Conservation (phyloP, 1,140 invertebrate species). For the Heliconius melpomene region DNA sequence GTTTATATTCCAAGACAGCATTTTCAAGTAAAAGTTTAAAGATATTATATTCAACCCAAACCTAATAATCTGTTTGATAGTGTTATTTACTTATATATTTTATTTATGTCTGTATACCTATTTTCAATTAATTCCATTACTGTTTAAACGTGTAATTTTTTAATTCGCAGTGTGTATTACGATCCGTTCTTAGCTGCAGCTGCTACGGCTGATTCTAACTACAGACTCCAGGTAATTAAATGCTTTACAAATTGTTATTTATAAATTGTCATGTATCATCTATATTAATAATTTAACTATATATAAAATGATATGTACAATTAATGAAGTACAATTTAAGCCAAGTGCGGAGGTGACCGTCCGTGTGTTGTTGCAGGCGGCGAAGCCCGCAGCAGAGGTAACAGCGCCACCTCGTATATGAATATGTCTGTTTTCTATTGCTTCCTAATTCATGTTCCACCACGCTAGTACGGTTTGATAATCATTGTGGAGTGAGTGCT, state of each 20-base stretch:
- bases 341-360: slow-evolving; percentile 54
- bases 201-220: slow-evolving; percentile 91
- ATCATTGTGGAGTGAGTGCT: slow-evolving; percentile 76
- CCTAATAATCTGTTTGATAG: neutral
- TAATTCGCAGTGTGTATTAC: slow-evolving; percentile 92
- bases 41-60: neutral
- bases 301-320: neutral
- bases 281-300: neutral
- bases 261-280: neutral
- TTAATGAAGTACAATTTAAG: slow-evolving; percentile 3
- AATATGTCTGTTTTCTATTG: slow-evolving; percentile 70
- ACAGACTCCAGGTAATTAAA: slow-evolving; percentile 92
- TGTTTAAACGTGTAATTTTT: slow-evolving; percentile 39
- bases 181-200: slow-evolving; percentile 96
- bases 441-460: slow-evolving; percentile 78
- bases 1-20: neutral
- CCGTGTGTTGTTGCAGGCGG: slow-evolving; percentile 84
- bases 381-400: slow-evolving; percentile 85
- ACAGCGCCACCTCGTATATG: slow-evolving; percentile 56
- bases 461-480: slow-evolving; percentile 71
- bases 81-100: neutral
- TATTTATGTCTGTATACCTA: neutral
- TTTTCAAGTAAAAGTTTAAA: neutral
- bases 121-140: neutral
- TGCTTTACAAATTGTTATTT: neutral